Base-by-base conservation (phyloP, 2,888 invertebrate species). In the Sacculina carcini region DNA sequence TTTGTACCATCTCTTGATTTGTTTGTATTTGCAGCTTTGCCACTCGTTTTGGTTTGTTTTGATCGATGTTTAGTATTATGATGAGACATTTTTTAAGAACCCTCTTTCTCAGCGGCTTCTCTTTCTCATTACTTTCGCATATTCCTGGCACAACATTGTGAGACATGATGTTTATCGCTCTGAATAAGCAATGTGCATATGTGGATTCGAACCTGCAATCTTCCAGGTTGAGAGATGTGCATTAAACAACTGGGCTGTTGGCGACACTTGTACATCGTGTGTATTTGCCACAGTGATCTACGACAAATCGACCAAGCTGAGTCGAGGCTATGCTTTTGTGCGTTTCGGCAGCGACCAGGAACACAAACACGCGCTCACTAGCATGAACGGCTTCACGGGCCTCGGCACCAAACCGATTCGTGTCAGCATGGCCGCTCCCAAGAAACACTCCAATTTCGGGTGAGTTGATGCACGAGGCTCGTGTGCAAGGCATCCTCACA, bases 321-420 rank as follows among this genome's bases (percentile, higher is more conserved):
- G 89, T 60, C 86, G 86, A 68, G 90, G 92, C 14, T 94, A 89
- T 65, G 94, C 92, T 5, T 92, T 94, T 67, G 86, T 94, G 10
- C 73, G 89, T 57, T 94, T 94, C 64, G 83, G 86, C 5, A 83
- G 80, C 60, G 90, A 92, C 65, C 84, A 85, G 53, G 87, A 87
- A 62, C 90, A 92, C 65, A 82, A 89, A 61, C 81, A 84, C 60
- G 89, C 90, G 56, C 68, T 92, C 49, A 77, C 80, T 51, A 79
- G 85, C 55, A 92, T 92, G 92, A 89, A 90, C 62, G 87, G 87
- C 2, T 87, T 79, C 62, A 75, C 78, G 51, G 87, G 87, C 0
- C 71, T 92, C 0, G 90, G 90, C 0, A 75, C 77, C 0, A 87
- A 85, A 62, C 78, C 86, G 1, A 69, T 92, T 42, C 84, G 87